These are phyloP conservation scores for Eurystomus glaucurus DNA, from an alignment of 2,797 vertebrate genomes.

Conservation along the genomic window DNA sequence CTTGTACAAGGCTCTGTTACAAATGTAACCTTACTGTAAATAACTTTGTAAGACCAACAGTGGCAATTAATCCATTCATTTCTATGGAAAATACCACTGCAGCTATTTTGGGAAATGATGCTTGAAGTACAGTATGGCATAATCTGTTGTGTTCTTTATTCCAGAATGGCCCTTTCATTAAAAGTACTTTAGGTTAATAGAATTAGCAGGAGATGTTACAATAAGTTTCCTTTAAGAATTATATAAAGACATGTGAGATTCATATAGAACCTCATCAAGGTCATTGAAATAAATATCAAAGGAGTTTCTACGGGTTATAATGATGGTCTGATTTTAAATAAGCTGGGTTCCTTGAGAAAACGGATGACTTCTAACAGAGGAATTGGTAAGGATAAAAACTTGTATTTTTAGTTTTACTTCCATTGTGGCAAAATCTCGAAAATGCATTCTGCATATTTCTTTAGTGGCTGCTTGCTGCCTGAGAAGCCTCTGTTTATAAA, in stretches of 20 bases:
- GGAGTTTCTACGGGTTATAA: neutral
- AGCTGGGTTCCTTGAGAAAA: neutral
- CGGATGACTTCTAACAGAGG: neutral
- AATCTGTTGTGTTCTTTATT: neutral
- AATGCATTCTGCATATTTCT: conserved; percentile 3
- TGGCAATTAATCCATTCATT: neutral
- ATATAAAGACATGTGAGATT: neutral
- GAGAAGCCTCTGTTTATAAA: conserved; percentile 86
- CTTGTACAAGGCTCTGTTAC: neutral
- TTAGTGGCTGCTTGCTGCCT: conserved; percentile 81
- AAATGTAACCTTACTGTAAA: neutral
- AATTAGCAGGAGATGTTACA: neutral
- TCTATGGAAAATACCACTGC: neutral
- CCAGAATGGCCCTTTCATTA: neutral
- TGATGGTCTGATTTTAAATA: neutral
- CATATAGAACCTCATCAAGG: neutral
- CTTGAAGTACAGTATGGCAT: neutral
- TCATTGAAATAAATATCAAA: neutral
- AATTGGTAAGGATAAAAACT: neutral
- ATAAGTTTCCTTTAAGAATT: neutral
- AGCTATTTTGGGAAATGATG: neutral
- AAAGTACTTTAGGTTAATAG: neutral
- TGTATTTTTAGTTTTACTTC: neutral
- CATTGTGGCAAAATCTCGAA: neutral
- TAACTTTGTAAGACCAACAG: neutral